These are phyloP conservation scores for Nomia melanderi DNA, from an alignment of 1,140 invertebrate genomes.

Conservation along the genomic window DNA sequence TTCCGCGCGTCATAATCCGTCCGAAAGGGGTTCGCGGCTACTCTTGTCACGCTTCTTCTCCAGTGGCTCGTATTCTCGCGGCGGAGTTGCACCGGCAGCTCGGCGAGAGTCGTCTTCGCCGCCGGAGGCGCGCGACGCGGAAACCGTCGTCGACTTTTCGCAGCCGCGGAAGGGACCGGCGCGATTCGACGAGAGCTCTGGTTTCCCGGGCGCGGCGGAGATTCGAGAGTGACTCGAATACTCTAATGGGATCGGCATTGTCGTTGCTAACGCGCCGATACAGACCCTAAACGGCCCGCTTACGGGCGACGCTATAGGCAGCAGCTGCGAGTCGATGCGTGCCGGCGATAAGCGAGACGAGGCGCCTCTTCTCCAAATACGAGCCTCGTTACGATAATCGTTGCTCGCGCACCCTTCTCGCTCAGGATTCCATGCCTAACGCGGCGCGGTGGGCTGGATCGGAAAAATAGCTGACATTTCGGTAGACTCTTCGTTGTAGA, in stretches of 20 bases:
- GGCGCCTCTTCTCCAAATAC: slow-evolving; percentile 69
- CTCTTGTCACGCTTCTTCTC: not conserved
- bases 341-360: slow-evolving; percentile 64
- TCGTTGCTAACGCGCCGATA: slow-evolving; percentile 76
- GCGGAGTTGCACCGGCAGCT: too few relatives aligned
- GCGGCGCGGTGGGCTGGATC: too few relatives aligned
- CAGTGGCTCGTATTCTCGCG: too few relatives aligned
- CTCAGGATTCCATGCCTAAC: not conserved
- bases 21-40: slow-evolving; percentile 68
- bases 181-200: not conserved
- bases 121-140: too few relatives aligned
- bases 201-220: not conserved
- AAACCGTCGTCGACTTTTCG: too few relatives aligned
- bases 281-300: slow-evolving; percentile 70
- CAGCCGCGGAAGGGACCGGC: not conserved
- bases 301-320: slow-evolving; percentile 53
- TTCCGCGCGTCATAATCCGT: slow-evolving; percentile 77
- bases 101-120: too few relatives aligned
- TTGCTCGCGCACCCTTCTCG: slow-evolving; percentile 35
- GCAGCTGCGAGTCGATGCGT: slow-evolving; percentile 61
- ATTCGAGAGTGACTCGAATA: slow-evolving; percentile 14
- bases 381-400: slow-evolving; percentile 78
- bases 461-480: too few relatives aligned
- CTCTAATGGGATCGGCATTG: slow-evolving; percentile 76
- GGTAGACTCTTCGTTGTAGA: too few relatives aligned